These are phyloP conservation scores for Oophaga sylvatica DNA, from an alignment of 2,797 vertebrate genomes.

Conservation along the genomic window DNA sequence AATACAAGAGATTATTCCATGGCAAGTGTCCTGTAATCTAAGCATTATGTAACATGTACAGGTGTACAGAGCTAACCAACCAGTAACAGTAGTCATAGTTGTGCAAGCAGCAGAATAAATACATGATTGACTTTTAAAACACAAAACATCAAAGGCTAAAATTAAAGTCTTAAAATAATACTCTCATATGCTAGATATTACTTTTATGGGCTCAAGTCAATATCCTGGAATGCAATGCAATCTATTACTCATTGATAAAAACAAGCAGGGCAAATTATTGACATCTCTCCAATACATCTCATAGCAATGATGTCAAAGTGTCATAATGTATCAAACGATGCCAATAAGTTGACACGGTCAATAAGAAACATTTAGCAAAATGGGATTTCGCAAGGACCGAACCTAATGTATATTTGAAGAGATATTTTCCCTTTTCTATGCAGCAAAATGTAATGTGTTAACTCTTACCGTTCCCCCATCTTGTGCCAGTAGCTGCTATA, in stretches of 20 bases:
- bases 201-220: slow-evolving; percentile 1
- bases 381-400: background rate
- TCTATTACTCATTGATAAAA: slow-evolving; percentile 11
- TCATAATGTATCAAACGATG: slow-evolving; percentile 29
- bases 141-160: background rate
- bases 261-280: background rate
- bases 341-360: slow-evolving; percentile 13
- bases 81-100: background rate
- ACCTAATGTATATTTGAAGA: background rate
- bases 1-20: background rate
- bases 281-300: slow-evolving; percentile 11
- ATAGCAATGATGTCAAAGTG: slow-evolving; percentile 37
- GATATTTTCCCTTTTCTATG: background rate
- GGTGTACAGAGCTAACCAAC: background rate
- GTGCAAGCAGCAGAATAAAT: background rate
- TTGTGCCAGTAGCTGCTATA: background rate
- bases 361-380: slow-evolving; percentile 32
- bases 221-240: slow-evolving; percentile 28
- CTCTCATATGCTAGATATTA: background rate
- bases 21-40: background rate
- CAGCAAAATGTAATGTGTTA: background rate
- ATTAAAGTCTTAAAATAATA: background rate
- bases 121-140: background rate
- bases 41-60: background rate
- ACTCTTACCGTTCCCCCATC: background rate